Evolutionary conservation across 1,140 invertebrate genomes (phyloP).

Genomic region (Drosophila azteca): DNA sequence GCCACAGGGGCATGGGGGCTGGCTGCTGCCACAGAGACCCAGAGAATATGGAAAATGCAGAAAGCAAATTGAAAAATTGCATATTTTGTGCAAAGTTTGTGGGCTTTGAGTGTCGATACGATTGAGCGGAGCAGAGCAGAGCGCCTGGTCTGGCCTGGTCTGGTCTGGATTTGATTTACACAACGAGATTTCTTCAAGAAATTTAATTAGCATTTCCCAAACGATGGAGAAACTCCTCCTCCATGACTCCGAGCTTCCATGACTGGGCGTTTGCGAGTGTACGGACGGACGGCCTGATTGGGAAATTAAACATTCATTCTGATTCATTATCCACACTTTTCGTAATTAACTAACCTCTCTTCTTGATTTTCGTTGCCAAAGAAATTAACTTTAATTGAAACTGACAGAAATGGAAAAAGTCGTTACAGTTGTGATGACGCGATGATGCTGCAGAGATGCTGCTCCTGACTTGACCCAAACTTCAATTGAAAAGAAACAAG

Average conservation of each 20-base stretch:
- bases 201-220: conserved; percentile 1
- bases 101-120: conserved; percentile 4
- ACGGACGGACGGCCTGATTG: conserved; percentile 1
- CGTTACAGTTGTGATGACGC: too few species aligned
- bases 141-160: not conserved
- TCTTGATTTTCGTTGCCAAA: conserved; percentile 5
- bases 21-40: not conserved
- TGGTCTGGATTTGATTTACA: conserved; percentile 4
- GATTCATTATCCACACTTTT: conserved; percentile 17
- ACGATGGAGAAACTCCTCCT: not conserved
- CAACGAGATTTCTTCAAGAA: conserved; percentile 1
- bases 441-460: conserved; percentile 1
- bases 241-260: conserved; percentile 20
- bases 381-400: conserved; percentile 44
- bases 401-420: conserved; percentile 35
- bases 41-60: conserved; percentile 43
- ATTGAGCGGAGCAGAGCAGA: not conserved
- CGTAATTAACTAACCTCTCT: conserved; percentile 28
- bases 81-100: conserved; percentile 9
- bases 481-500: conserved; percentile 6
- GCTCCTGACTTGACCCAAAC: conserved; percentile 3
- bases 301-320: conserved; percentile 25
- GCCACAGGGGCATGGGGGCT: not conserved
- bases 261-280: conserved; percentile 30
- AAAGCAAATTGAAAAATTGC: conserved; percentile 35